Base-by-base conservation (phyloP, 2,888 invertebrate species). In the Tetragnatha montana region DNA sequence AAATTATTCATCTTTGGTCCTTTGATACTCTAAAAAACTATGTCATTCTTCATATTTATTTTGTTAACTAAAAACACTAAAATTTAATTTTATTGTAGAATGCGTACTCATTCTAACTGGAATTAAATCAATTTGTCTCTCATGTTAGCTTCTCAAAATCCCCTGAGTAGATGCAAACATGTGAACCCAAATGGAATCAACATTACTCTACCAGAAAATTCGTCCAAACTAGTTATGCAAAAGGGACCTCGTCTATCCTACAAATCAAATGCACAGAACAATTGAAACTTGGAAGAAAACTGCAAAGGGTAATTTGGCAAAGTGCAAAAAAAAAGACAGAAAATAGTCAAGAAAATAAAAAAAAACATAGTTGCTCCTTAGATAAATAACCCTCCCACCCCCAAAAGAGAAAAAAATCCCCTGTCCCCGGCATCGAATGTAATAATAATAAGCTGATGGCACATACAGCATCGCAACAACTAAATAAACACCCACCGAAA, bases 391-490 rank as follows among this genome's bases (percentile, higher is more conserved):
- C 84, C 51, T 75, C 69, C 35, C 70, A 49, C 70, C 50, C 49
- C 21, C 19, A 19, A 82, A 71, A 35, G 47, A 75, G 49, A 81
- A 83, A 83, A 35, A 83, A 74, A 68, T 19, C 19, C 74, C 75
- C 68, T 10, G 50, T 51, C 51, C 79, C 50, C 76, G 47, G 69
- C 70, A 79, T 85, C 85, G 71, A 78, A n/a, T 47, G 60, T 86
- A 80, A 86, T 85, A 85, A 85, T 80, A 86, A 87, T 81, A 87
- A 87, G 81, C n/a, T 49, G 69, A 81, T 35, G 80, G 81, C 81
- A 87, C 35, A 35, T 35, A 35, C 69, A 51, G 47, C 82, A 49
- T n/a, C 71, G 19, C n/a, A 74, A 84, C 75, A 76, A 82, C 47
- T 82, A 84, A 84, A 60, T 60, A 84, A 75, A 83, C 75, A 84